phyloP scores from a whole-genome alignment of 2,888 invertebrate species.

The Watsonalla cultraria region DNA sequence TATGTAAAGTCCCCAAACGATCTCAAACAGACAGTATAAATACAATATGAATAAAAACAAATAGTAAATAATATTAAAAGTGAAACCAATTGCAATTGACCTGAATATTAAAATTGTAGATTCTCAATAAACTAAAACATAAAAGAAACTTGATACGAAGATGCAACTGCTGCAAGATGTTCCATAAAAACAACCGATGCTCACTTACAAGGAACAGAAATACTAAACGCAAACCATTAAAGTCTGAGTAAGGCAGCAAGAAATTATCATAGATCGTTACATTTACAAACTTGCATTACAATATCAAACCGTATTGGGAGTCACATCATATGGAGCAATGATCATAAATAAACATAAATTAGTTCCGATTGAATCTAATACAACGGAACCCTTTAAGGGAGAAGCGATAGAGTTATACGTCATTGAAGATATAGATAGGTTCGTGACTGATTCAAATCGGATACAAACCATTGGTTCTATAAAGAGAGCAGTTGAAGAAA shows the following conservation, averaged over 20 bases:
- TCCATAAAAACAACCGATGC: not conserved
- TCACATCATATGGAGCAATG: slow-evolving; percentile 14
- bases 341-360: slow-evolving; percentile 46
- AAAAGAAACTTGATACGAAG: slow-evolving; percentile 1
- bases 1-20: too few relatives aligned
- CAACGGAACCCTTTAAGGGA: slow-evolving; percentile 38
- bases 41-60: too few relatives aligned
- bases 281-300: slow-evolving; percentile 2
- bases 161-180: not conserved
- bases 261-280: slow-evolving; percentile 5
- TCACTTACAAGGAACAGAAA: slow-evolving; percentile 1
- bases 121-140: not conserved
- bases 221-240: slow-evolving; percentile 1
- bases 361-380: slow-evolving; percentile 29
- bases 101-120: not conserved
- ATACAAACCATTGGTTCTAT: slow-evolving; percentile 52
- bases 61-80: not conserved
- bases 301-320: slow-evolving; percentile 3
- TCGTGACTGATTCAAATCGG: slow-evolving; percentile 55
- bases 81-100: not conserved
- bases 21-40: too few relatives aligned
- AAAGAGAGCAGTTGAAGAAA: slow-evolving; percentile 35
- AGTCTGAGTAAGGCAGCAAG: slow-evolving; percentile 3
- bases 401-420: slow-evolving; percentile 59
- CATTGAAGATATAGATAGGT: slow-evolving; percentile 37